Percentiles rank a stretch among this genome's conserved stretches.
phyloP scores from a whole-genome alignment of 2,888 invertebrate genomes.

The Eupithecia pulchellata region DNA sequence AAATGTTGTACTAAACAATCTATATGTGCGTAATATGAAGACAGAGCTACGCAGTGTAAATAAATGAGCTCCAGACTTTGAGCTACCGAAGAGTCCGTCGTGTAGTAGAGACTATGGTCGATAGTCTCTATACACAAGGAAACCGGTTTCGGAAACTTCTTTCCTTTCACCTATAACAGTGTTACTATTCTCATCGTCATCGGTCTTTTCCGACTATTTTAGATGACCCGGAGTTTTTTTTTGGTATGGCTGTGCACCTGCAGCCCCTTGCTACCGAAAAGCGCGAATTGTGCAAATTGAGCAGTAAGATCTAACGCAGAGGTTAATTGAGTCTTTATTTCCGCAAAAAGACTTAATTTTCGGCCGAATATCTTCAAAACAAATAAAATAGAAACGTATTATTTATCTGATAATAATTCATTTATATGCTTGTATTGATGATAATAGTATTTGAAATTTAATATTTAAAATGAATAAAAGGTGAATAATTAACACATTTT shows the following conservation, averaged over 20 bases:
- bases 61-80: not conserved
- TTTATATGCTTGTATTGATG: too few species aligned
- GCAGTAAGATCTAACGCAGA: not conserved
- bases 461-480: too few species aligned
- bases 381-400: too few species aligned
- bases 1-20: not conserved
- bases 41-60: not conserved
- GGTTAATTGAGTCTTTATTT: not conserved
- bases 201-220: not conserved
- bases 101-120: too few species aligned
- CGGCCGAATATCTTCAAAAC: too few species aligned
- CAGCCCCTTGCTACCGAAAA: too few species aligned
- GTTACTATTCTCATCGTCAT: not conserved
- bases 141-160: not conserved
- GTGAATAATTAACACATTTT: too few species aligned
- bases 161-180: not conserved
- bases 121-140: not conserved
- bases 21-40: not conserved
- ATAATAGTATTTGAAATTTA: too few species aligned
- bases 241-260: not conserved
- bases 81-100: not conserved
- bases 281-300: not conserved
- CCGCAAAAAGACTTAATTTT: too few species aligned
- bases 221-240: not conserved
- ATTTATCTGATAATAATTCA: too few species aligned